Evolutionary conservation across 2,888 invertebrate species (phyloP).

Genomic region (Notodonta dromedarius): DNA sequence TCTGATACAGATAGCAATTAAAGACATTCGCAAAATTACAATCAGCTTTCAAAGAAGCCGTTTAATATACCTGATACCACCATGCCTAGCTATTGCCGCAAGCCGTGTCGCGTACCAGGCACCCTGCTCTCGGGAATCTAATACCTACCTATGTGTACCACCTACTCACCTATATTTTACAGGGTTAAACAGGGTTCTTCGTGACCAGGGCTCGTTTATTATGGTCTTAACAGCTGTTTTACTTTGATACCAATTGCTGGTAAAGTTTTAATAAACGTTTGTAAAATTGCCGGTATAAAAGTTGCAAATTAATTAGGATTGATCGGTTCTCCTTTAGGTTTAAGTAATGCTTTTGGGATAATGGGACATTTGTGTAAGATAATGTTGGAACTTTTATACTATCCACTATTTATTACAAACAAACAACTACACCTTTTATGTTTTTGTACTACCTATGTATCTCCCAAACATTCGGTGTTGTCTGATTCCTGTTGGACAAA

Average conservation of each 20-base stretch:
- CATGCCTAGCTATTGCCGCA: slow-evolving; percentile 26
- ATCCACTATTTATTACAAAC: no score
- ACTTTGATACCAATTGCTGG: slow-evolving; percentile 38
- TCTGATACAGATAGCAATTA: slow-evolving; percentile 27
- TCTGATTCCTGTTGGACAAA: no score
- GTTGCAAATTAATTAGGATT: slow-evolving; percentile 4
- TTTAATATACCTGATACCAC: slow-evolving; percentile 37
- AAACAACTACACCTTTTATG: no score
- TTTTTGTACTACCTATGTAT: no score
- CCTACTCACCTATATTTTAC: slow-evolving; percentile 56
- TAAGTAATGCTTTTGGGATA: not conserved
- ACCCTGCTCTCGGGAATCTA: not conserved
- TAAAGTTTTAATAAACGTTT: slow-evolving; percentile 43
- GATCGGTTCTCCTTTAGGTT: not conserved
- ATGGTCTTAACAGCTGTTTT: slow-evolving; percentile 47
- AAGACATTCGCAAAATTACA: slow-evolving; percentile 29
- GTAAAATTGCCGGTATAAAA: slow-evolving; percentile 28
- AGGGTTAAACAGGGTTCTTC: slow-evolving; percentile 57
- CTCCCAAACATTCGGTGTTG: no score
- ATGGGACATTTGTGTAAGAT: not conserved
- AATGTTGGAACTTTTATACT: slow-evolving; percentile 4
- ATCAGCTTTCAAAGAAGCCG: slow-evolving; percentile 28
- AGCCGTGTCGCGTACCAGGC: slow-evolving; percentile 20
- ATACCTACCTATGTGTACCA: slow-evolving; percentile 17
- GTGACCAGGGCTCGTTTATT: slow-evolving; percentile 62